These are phyloP conservation scores for Rostratula benghalensis DNA, from an alignment of 2,113 vertebrate genomes.

Conservation along the genomic window DNA sequence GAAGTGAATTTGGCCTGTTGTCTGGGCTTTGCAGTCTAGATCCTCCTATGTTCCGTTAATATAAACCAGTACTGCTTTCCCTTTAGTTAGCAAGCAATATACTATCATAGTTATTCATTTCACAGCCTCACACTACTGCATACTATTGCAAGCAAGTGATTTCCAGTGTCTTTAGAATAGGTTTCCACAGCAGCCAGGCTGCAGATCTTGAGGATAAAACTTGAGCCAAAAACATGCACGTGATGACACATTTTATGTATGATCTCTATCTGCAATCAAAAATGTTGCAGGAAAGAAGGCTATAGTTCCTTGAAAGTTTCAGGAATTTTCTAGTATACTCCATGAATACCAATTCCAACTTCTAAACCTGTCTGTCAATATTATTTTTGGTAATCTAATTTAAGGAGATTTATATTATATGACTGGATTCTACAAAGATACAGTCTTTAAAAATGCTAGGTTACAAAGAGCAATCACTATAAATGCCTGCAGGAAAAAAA, in stretches of 20 bases:
- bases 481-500: not conserved
- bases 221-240: not conserved
- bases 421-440: not conserved
- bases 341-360: not conserved
- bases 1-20: not conserved
- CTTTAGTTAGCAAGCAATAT: not conserved
- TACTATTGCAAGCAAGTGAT: not conserved
- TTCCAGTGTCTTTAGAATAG: not conserved
- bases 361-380: not conserved
- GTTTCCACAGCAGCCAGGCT: not conserved
- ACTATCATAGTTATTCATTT: not conserved
- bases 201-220: not conserved
- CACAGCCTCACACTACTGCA: not conserved
- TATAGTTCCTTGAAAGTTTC: not conserved
- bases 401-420: not conserved
- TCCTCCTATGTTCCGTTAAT: not conserved
- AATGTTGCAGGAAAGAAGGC: not conserved
- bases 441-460: not conserved
- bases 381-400: not conserved
- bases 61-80: not conserved
- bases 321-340: not conserved
- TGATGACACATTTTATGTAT: not conserved
- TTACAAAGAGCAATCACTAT: not conserved
- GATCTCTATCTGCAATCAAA: not conserved
- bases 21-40: not conserved